Conservation (phyloP, 1,140 invertebrate species). For the Neodiprion lecontei region DNA sequence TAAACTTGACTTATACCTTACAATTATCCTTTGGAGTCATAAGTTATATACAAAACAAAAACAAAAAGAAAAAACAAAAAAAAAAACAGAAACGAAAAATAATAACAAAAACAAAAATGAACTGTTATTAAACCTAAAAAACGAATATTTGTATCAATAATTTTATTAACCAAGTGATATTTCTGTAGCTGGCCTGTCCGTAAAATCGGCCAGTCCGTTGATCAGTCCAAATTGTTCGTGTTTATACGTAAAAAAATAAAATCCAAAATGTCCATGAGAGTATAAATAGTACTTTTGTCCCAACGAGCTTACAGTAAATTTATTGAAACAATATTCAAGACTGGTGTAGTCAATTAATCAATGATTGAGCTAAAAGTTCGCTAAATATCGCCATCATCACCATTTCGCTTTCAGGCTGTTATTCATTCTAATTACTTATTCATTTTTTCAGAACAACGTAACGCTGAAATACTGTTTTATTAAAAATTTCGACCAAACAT, state of each 20-base stretch:
- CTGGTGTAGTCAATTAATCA: not conserved
- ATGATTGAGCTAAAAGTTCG: not conserved
- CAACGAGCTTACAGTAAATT: slow-evolving; percentile 3
- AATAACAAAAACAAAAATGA: not conserved
- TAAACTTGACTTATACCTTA: not conserved
- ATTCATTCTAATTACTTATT: too few species aligned
- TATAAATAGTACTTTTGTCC: not conserved
- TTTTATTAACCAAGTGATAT: slow-evolving; percentile 6
- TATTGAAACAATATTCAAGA: slow-evolving; percentile 8
- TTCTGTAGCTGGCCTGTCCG: slow-evolving; percentile 6
- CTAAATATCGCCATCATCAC: not conserved
- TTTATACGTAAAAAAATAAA: not conserved
- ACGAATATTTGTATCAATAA: not conserved
- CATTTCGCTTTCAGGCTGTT: too few species aligned
- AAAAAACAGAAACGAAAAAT: not conserved
- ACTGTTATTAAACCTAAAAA: not conserved
- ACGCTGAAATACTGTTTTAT: not conserved
- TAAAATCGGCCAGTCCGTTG: not conserved
- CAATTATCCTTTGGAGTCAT: not conserved
- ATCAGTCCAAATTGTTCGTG: slow-evolving; percentile 5
- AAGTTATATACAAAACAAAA: not conserved
- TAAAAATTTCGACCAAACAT: not conserved
- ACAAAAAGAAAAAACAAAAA: too few species aligned
- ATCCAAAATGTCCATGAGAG: slow-evolving; percentile 3
- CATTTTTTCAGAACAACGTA: too few species aligned